Conservation (phyloP, 2,888 invertebrate genomes). For the Sisyra terminalis region DNA sequence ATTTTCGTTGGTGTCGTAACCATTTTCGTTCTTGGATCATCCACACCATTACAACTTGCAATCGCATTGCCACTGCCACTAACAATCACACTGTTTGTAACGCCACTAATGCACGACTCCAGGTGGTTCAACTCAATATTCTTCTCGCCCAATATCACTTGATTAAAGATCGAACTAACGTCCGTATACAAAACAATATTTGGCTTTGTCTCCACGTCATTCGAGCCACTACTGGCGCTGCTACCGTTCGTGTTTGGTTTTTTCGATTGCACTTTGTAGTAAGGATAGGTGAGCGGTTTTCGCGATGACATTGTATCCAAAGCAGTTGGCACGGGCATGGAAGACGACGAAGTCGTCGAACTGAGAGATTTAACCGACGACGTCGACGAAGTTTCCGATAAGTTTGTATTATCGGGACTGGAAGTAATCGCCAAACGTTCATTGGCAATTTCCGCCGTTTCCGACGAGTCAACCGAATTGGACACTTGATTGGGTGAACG, state of each 20-base stretch:
- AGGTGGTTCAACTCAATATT: slow-evolving; percentile 4
- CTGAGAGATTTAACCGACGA: background rate
- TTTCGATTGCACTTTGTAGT: slow-evolving; percentile 30
- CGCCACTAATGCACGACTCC: background rate
- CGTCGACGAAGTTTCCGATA: background rate
- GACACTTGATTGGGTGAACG: slow-evolving; percentile 18
- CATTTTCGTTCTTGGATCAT: slow-evolving; percentile 1
- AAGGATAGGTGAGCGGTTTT: slow-evolving; percentile 52
- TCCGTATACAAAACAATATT: slow-evolving; percentile 5
- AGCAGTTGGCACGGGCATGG: slow-evolving; percentile 16
- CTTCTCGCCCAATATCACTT: slow-evolving; percentile 6
- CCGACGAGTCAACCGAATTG: slow-evolving; percentile 4
- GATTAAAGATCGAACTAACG: slow-evolving; percentile 3
- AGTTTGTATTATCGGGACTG: background rate
- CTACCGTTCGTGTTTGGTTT: slow-evolving; percentile 12
- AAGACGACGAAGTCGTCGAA: slow-evolving; percentile 11
- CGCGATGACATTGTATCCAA: slow-evolving; percentile 31
- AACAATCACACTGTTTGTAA: too few species aligned
- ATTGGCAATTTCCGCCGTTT: slow-evolving; percentile 9
- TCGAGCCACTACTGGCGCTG: too few species aligned
- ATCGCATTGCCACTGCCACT: too few species aligned
- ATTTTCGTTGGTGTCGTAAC: slow-evolving; percentile 8
- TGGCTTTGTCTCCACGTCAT: slow-evolving; percentile 4
- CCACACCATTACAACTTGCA: background rate
- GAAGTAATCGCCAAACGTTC: slow-evolving; percentile 11